These are phyloP conservation scores for Pseudomyrmex sp. DNA, from an alignment of 1,140 invertebrate species.

Conservation along the genomic window DNA sequence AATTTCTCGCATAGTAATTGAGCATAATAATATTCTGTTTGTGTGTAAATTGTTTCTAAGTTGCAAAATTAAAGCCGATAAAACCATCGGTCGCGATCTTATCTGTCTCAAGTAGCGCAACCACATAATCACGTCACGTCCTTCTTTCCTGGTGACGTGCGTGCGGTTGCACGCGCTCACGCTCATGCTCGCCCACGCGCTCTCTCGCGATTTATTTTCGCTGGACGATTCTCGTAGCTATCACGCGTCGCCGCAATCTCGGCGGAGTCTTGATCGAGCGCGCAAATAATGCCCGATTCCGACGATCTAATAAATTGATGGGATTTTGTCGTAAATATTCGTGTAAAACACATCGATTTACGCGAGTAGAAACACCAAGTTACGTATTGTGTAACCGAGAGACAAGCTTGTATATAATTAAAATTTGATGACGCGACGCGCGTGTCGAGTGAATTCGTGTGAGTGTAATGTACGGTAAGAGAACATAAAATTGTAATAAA, in stretches of 20 bases:
- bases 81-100: conserved; percentile 16
- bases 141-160: conserved; percentile 24
- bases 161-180: neutral
- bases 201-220: conserved; percentile 73
- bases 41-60: too few relatives aligned
- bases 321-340: neutral
- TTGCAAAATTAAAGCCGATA: conserved; percentile 11
- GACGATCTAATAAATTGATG: conserved; percentile 9
- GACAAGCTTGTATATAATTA: neutral
- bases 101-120: neutral
- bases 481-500: too few relatives aligned
- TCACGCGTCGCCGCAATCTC: conserved; percentile 45
- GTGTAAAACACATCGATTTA: neutral
- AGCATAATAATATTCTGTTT: neutral
- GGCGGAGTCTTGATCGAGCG: conserved; percentile 23
- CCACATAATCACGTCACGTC: conserved; percentile 9
- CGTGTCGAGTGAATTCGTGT: conserved; percentile 12
- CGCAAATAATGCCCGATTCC: conserved; percentile 26
- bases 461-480: neutral
- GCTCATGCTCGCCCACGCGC: conserved; percentile 30
- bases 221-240: conserved; percentile 52
- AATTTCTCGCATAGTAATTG: neutral
- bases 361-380: neutral
- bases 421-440: neutral
- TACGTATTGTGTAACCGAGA: neutral